These are phyloP conservation scores for Thunnus albacares DNA, from an alignment of 2,797 vertebrate species.

Conservation along the genomic window DNA sequence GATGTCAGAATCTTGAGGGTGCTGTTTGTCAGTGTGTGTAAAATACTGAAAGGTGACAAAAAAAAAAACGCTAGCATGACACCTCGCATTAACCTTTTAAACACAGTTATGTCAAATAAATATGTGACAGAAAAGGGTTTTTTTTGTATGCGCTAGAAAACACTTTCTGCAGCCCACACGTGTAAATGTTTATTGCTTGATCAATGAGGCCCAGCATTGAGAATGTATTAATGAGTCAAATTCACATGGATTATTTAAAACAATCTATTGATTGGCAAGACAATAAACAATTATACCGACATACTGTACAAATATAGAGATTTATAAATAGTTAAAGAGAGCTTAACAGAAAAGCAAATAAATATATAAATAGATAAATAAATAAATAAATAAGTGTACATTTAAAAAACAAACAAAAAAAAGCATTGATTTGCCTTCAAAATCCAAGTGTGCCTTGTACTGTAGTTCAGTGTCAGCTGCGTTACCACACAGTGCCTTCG, in stretches of 20 bases:
- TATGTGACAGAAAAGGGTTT: constrained; percentile 14
- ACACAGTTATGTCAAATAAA: constrained; percentile 20
- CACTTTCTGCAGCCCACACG: constrained; percentile 30
- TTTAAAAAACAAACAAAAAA: neutral
- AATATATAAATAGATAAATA: constrained; percentile 51
- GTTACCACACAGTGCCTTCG: constrained; percentile 95
- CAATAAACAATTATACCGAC: constrained; percentile 64
- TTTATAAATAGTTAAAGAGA: constrained; percentile 66
- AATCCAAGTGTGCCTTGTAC: constrained; percentile 40
- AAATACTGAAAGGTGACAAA: constrained; percentile 40
- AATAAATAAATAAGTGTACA: constrained; percentile 47
- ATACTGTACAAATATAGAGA: constrained; percentile 69
- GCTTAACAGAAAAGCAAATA: constrained; percentile 46
- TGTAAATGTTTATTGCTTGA: constrained; percentile 75
- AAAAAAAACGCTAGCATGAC: constrained; percentile 23
- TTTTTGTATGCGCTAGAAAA: constrained; percentile 26
- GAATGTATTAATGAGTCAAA: constrained; percentile 54
- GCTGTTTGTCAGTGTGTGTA: constrained; percentile 21
- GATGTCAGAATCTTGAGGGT: constrained; percentile 33
- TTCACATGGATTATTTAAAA: constrained; percentile 55
- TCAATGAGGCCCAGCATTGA: constrained; percentile 56
- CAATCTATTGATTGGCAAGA: constrained; percentile 52
- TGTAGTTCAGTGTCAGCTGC: constrained; percentile 4
- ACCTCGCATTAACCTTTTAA: constrained; percentile 34
- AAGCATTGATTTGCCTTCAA: constrained; percentile 55